Percentiles rank a stretch among this genome's conserved stretches.
These are phyloP conservation scores for Thysanoteuthis rhombus DNA, from an alignment of 2,888 invertebrate species.

Conservation along the genomic window DNA sequence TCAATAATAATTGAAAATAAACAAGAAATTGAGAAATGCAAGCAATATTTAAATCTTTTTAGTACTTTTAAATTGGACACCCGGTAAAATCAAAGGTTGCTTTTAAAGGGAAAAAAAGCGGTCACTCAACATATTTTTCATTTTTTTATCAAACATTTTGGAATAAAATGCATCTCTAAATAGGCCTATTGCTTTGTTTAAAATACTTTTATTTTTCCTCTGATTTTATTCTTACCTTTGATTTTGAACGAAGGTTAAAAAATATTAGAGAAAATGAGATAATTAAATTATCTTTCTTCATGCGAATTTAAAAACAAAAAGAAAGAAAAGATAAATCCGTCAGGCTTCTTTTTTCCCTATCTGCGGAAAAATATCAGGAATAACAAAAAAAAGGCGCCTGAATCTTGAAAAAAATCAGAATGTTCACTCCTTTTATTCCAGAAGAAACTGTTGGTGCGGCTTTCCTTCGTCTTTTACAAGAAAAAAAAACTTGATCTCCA, in stretches of 20 bases:
- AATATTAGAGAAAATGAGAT: background rate
- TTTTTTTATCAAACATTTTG: too few relatives aligned
- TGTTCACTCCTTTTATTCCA: background rate
- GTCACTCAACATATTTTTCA: background rate
- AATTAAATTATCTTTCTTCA: background rate
- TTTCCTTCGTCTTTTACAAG: background rate
- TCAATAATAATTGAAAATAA: background rate
- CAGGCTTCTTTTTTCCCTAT: background rate
- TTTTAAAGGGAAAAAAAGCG: background rate
- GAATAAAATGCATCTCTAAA: background rate
- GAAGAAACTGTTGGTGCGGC: background rate
- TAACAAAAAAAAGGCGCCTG: background rate
- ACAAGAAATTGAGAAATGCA: background rate
- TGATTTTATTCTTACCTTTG: background rate
- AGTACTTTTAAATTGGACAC: slow-evolving; percentile 12
- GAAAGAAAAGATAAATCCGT: background rate
- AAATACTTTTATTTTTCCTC: background rate
- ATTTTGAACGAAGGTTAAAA: background rate
- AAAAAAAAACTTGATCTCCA: background rate
- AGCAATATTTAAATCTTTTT: background rate
- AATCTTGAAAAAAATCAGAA: background rate
- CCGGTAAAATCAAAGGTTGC: background rate
- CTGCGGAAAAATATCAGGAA: background rate
- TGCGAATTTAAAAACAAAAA: background rate
- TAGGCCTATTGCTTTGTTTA: background rate